Conservation (phyloP, 2,888 invertebrate species). For the Leucozona laternaria region DNA sequence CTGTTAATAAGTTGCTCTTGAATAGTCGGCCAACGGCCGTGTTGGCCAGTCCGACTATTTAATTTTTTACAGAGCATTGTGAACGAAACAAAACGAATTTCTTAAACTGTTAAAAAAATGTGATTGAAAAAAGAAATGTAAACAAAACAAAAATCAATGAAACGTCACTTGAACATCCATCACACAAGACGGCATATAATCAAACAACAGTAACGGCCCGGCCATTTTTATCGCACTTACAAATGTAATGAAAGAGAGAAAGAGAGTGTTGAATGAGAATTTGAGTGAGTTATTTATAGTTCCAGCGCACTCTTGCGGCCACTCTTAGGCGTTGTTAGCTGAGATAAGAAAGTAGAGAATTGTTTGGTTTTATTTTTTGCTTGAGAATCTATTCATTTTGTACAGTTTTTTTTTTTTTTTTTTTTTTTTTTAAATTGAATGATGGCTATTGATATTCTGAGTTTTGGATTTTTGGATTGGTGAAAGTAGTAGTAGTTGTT, state of each 20-base stretch:
- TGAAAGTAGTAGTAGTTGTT: conserved; percentile 62
- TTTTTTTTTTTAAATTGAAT: conserved; percentile 77
- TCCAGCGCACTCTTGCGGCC: conserved; percentile 83
- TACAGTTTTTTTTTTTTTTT: conserved; percentile 77
- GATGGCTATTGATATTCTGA: conserved; percentile 72
- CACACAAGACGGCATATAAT: conserved; percentile 58
- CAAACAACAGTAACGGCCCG: conserved; percentile 65
- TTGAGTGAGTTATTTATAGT: conserved; percentile 80
- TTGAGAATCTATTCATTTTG: conserved; percentile 76
- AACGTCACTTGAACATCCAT: conserved; percentile 60
- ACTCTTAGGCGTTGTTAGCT: conserved; percentile 83
- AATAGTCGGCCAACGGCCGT: conserved; percentile 37
- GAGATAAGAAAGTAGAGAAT: conserved; percentile 79
- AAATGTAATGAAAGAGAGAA: conserved; percentile 83
- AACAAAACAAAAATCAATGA: conserved; percentile 38
- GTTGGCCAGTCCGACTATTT: conserved; percentile 33
- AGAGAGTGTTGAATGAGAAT: conserved; percentile 56
- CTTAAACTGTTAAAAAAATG: neutral
- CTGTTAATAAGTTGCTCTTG: conserved; percentile 30
- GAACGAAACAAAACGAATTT: conserved; percentile 32
- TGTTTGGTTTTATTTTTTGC: conserved; percentile 77
- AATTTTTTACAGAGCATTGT: conserved; percentile 19
- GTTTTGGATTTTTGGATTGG: conserved; percentile 65
- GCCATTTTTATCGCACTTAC: conserved; percentile 80
- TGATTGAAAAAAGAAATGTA: conserved; percentile 48